These are phyloP conservation scores for Aselliscus stoliczkanus DNA, from an alignment of 2,797 vertebrate species.

Conservation along the genomic window DNA sequence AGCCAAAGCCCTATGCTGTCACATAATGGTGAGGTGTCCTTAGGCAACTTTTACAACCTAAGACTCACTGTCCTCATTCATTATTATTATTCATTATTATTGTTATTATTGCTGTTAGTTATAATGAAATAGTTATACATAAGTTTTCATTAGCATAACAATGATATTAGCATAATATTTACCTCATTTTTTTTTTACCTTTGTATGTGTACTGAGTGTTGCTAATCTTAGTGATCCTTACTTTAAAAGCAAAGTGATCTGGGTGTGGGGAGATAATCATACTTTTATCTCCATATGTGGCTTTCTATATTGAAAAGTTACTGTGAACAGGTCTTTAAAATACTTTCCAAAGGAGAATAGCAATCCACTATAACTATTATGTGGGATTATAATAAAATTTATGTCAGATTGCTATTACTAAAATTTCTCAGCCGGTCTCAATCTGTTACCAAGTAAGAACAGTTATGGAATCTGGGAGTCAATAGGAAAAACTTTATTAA, in stretches of 20 bases:
- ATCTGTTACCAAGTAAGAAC: not conserved
- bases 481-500: not conserved
- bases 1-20: not conserved
- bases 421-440: not conserved
- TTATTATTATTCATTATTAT: no score
- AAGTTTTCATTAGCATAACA: not conserved
- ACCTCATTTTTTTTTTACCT: not conserved
- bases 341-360: slow-evolving; percentile 34
- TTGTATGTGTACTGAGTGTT: not conserved
- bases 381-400: not conserved
- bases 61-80: not conserved
- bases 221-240: not conserved
- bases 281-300: not conserved
- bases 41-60: not conserved
- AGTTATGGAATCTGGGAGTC: not conserved
- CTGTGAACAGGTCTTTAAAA: slow-evolving; percentile 11
- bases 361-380: not conserved
- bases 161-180: not conserved
- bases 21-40: not conserved
- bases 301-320: not conserved
- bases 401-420: not conserved
- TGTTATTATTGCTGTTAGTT: not conserved
- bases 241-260: slow-evolving; percentile 8
- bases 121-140: not conserved
- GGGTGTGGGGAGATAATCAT: not conserved